These are phyloP conservation scores for Apostichopus californicus DNA, from an alignment of 35 echinoderm and acorn worm genomes.

Conservation along the genomic window DNA sequence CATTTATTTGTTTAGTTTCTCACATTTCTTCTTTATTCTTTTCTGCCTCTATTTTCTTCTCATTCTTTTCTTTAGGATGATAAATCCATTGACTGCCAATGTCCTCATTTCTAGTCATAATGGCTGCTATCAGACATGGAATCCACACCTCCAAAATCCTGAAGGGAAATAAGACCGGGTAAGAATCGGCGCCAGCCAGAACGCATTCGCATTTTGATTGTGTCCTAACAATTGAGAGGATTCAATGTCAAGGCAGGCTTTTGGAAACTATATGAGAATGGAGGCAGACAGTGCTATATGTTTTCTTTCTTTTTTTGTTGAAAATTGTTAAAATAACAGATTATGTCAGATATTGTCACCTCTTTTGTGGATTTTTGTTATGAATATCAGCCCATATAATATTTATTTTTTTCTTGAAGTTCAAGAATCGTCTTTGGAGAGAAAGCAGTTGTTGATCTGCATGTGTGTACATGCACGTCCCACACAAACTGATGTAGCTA, in stretches of 20 bases:
- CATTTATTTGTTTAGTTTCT: no score
- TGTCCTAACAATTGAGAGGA: not conserved
- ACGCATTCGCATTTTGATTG: not conserved
- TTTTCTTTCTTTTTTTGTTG: no score
- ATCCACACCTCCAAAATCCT: not conserved
- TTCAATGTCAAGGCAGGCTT: not conserved
- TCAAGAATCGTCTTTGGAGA: no score
- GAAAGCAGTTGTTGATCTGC: no score
- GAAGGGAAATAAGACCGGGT: not conserved
- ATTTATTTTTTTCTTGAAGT: no score
- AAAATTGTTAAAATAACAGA: not conserved
- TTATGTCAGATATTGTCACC: not conserved
- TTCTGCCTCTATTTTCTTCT: no score
- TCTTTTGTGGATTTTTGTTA: not conserved
- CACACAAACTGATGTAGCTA: no score
- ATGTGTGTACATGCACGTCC: no score
- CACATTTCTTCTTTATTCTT: no score
- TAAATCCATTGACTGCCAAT: not conserved
- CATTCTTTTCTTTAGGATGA: no score
- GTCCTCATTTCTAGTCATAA: not conserved
- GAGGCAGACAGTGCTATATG: no score
- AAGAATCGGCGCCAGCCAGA: not conserved
- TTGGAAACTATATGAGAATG: not conserved
- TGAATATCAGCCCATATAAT: not conserved
- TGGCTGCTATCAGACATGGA: not conserved